A percentile compares a stretch with the other conserved stretches of the same genome.
Evolutionary conservation across 2,888 invertebrate species (phyloP).

Genomic region (Melieria crassipennis): DNA sequence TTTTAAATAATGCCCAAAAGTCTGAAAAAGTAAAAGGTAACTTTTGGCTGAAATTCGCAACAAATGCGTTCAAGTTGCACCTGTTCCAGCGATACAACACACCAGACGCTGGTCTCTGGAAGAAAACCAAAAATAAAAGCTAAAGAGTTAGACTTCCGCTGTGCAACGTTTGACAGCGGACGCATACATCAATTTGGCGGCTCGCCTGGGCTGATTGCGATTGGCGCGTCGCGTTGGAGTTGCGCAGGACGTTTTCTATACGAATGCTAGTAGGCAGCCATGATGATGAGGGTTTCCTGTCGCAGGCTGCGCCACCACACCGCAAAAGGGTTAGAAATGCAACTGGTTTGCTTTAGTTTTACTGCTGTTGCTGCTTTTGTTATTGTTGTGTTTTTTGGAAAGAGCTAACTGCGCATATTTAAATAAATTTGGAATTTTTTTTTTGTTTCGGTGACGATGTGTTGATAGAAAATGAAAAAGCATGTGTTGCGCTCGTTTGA

Average conservation of each 20-base stretch:
- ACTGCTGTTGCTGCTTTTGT: background rate
- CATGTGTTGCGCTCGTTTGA: conserved; percentile 22
- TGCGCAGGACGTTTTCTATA: too few species aligned
- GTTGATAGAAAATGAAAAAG: conserved; percentile 33
- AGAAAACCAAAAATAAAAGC: conserved; percentile 2
- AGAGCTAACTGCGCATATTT: conserved; percentile 15
- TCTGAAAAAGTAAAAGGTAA: conserved; percentile 23
- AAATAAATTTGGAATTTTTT: conserved; percentile 24
- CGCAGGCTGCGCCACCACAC: background rate
- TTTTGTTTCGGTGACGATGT: background rate
- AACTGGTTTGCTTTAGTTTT: background rate
- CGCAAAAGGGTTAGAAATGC: background rate
- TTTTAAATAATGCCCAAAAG: conserved; percentile 33
- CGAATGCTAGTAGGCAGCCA: background rate
- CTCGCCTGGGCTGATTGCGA: background rate
- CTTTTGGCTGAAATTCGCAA: conserved; percentile 37
- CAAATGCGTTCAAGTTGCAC: conserved; percentile 31
- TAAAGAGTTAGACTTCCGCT: conserved; percentile 24
- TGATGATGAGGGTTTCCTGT: conserved; percentile 33
- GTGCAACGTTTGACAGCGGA: conserved; percentile 44
- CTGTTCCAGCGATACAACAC: conserved; percentile 28
- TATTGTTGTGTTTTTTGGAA: background rate
- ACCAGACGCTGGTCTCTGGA: background rate
- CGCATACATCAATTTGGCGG: conserved; percentile 60
- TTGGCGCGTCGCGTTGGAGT: background rate